phyloP scores from a whole-genome alignment of 2,113 vertebrate genomes.

The Tichodroma muraria region DNA sequence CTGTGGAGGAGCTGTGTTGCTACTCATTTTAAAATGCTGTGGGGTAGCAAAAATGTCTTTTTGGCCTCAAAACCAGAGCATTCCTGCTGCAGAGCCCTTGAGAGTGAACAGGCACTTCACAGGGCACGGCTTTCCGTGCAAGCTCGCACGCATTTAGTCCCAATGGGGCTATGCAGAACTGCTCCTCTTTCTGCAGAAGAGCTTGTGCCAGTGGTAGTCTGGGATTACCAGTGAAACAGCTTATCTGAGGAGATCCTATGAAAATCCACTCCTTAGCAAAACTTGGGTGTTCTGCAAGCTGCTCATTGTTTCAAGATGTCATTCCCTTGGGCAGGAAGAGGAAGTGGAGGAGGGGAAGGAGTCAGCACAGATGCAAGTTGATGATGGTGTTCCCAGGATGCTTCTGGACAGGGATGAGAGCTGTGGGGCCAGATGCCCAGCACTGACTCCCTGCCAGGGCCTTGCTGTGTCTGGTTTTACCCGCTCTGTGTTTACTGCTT shows the following conservation, averaged over 20 bases:
- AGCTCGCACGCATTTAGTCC: fast-evolving
- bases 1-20: neutral
- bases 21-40: neutral
- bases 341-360: neutral
- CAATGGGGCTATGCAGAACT: neutral
- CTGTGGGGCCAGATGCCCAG: neutral
- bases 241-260: neutral
- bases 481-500: neutral
- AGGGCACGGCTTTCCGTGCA: neutral
- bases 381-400: neutral
- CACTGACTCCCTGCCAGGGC: neutral
- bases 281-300: neutral
- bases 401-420: fast-evolving
- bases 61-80: neutral
- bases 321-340: neutral
- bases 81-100: neutral
- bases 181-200: neutral
- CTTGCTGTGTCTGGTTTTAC: neutral
- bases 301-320: slow-evolving; percentile 3
- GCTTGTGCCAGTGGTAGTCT: neutral
- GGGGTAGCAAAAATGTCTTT: neutral
- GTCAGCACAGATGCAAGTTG: neutral
- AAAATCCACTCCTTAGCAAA: neutral
- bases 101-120: neutral
- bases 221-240: neutral